Percentiles rank a stretch among this genome's conserved stretches.
Conservation (phyloP, 2,113 vertebrate genomes). For the Pungitius pungitius region DNA sequence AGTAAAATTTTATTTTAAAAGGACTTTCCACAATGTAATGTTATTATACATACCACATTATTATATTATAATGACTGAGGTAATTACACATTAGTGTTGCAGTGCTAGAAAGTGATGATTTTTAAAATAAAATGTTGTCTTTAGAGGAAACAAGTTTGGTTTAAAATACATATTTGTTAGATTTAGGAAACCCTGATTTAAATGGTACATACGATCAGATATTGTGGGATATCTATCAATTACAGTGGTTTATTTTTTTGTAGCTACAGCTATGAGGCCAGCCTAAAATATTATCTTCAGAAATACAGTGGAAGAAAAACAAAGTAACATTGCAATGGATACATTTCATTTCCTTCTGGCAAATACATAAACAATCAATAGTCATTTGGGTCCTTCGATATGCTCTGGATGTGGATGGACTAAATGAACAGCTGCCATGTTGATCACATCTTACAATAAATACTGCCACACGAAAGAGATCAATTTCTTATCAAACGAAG, state of each 20-base stretch:
- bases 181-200: not conserved
- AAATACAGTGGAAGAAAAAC: not conserved
- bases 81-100: not conserved
- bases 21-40: not conserved
- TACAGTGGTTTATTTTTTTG: not conserved
- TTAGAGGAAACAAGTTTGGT: not conserved
- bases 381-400: conserved; percentile 56
- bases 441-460: not conserved
- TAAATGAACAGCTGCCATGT: conserved; percentile 8
- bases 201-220: not conserved
- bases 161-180: too few relatives aligned
- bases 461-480: not conserved
- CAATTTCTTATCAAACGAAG: not conserved
- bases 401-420: conserved; percentile 5
- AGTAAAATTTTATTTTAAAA: too few relatives aligned
- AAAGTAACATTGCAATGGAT: not conserved
- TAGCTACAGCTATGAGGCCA: not conserved
- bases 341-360: conserved; percentile 1
- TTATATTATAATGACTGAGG: not conserved
- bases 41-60: not conserved
- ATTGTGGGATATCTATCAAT: not conserved
- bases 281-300: not conserved
- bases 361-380: conserved; percentile 35
- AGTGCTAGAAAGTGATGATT: not conserved
- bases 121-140: not conserved